A percentile compares a stretch with the other conserved stretches of the same genome.
These are phyloP conservation scores for Hippocampus guttulatus DNA, from an alignment of 2,113 vertebrate genomes.

Conservation along the genomic window DNA sequence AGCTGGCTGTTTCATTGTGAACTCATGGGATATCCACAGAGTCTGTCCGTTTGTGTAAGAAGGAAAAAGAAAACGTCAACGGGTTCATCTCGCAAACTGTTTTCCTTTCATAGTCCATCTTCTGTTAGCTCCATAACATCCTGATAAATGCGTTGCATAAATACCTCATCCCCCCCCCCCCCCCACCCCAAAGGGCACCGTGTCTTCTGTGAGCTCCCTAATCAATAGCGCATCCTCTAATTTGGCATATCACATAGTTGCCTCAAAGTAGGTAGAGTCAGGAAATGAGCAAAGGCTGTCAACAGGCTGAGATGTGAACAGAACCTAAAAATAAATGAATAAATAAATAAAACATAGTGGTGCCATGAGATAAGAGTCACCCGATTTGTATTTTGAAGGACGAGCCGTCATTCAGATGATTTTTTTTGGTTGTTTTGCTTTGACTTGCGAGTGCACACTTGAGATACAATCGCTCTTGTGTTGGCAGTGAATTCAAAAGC, in stretches of 20 bases:
- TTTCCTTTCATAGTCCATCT: slow-evolving; percentile 5
- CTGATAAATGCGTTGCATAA: background rate
- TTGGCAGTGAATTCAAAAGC: no score
- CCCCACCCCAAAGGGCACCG: background rate
- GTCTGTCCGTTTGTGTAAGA: background rate
- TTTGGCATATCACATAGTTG: slow-evolving; percentile 9
- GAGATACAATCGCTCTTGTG: background rate
- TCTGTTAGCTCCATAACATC: slow-evolving; percentile 7
- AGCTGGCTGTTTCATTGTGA: slow-evolving; percentile 29
- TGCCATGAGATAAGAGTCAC: no score
- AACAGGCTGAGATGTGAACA: slow-evolving; percentile 23
- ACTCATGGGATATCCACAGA: slow-evolving; percentile 8
- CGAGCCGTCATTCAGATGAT: no score
- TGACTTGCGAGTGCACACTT: no score
- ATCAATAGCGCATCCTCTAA: slow-evolving; percentile 7
- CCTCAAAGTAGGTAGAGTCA: slow-evolving; percentile 5
- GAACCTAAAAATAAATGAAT: background rate
- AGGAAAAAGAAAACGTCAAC: slow-evolving; percentile 3
- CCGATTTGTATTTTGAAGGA: no score
- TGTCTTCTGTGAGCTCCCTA: background rate
- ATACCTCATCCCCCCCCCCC: background rate
- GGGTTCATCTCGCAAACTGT: slow-evolving; percentile 15
- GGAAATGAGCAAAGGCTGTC: slow-evolving; percentile 10
- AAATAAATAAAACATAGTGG: no score
- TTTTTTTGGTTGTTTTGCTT: no score